phyloP scores from a whole-genome alignment of 1,140 invertebrate species.

The Parasteatoda tepidariorum region DNA sequence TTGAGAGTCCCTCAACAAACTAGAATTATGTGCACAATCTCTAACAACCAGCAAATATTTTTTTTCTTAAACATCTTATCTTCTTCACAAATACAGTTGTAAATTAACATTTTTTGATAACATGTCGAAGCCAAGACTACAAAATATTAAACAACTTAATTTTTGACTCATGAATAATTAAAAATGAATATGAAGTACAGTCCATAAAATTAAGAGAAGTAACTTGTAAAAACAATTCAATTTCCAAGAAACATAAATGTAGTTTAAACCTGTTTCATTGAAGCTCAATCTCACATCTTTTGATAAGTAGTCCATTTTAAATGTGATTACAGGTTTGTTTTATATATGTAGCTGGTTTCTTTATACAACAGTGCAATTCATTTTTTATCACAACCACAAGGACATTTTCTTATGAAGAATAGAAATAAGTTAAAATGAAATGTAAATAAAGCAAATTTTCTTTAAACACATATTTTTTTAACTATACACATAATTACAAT shows the following conservation, averaged over 20 bases:
- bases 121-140: conserved; percentile 45
- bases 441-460: conserved; percentile 19
- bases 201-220: conserved; percentile 15
- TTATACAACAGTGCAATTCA: conserved; percentile 50
- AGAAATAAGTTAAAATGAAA: conserved; percentile 9
- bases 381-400: conserved; percentile 48
- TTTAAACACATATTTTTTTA: not conserved
- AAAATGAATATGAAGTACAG: no score
- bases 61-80: conserved; percentile 4
- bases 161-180: no score
- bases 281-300: conserved; percentile 10
- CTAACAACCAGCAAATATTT: conserved; percentile 58
- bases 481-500: not conserved
- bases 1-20: conserved; percentile 55
- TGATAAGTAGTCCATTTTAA: conserved; percentile 8
- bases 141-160: conserved; percentile 44
- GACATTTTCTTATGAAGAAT: conserved; percentile 31
- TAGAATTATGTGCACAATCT: conserved; percentile 60
- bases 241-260: conserved; percentile 32
- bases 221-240: conserved; percentile 35
- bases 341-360: conserved; percentile 47
- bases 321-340: conserved; percentile 19
- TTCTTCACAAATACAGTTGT: conserved; percentile 43
- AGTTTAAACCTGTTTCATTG: conserved; percentile 20
- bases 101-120: conserved; percentile 33